These are phyloP conservation scores for Cossypha polioptera DNA, from an alignment of 2,797 vertebrate species.

Conservation along the genomic window DNA sequence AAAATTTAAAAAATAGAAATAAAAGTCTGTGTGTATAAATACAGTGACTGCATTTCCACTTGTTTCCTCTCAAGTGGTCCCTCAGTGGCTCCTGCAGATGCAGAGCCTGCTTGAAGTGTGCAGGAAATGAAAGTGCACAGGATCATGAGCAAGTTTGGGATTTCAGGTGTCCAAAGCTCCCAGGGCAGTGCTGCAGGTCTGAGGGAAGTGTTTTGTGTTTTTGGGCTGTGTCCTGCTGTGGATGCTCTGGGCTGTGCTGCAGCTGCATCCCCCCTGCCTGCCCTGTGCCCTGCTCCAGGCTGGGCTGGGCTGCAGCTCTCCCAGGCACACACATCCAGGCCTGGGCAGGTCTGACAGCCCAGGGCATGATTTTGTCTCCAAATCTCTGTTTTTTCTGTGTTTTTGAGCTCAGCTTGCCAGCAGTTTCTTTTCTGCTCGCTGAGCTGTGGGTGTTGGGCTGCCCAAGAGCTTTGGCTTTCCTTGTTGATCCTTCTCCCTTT, in stretches of 20 bases:
- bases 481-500: background rate
- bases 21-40: background rate
- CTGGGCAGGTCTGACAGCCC: background rate
- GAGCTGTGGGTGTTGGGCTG: background rate
- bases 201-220: fast-evolving
- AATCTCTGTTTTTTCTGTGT: fast-evolving
- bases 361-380: background rate
- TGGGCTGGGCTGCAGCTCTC: background rate
- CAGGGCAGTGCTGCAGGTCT: background rate
- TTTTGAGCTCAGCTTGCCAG: background rate
- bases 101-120: fast-evolving
- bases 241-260: background rate
- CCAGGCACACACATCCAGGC: background rate
- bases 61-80: background rate
- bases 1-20: background rate
- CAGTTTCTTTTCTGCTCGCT: fast-evolving
- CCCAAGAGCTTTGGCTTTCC: background rate
- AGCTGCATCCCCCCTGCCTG: background rate
- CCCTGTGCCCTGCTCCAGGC: too few species aligned
- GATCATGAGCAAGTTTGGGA: fast-evolving
- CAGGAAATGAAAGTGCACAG: background rate
- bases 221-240: fast-evolving
- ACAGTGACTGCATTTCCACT: background rate
- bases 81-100: background rate
- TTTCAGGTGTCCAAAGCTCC: fast-evolving